Evolutionary conservation across 2,888 invertebrate genomes (phyloP), one percentile per base, ranked within the genome.

Genomic region (Hydrotaea cyrtoneurina): DNA sequence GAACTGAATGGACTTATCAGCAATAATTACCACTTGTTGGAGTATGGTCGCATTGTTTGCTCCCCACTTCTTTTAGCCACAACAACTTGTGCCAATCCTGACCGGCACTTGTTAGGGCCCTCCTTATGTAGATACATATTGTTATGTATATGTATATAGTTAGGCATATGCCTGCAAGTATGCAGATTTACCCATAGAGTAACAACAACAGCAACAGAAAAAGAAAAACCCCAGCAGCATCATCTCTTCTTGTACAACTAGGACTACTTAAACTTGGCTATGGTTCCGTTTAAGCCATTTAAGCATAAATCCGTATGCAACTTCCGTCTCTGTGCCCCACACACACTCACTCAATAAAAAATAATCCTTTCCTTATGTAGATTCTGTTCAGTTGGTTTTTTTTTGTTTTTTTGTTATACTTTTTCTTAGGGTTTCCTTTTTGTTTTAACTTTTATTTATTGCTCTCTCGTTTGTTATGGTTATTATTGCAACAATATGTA

Each of bases 371-470:
- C 62, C 7, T 26, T 23, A 21, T 46, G 43, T 13, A 31, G 26
- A 62, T 36, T 15, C n/a, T 26, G 26, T 39, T 39, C 26, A 4
- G 43, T 2, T 1, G 62, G 15, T 26, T 62, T 72, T 78, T 78
- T n/a, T 71, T 19, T 15, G 3, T 15, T 31, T 57, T 64, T 57
- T 53, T 69, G 66, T 46, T 71, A 11, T 76, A 57, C 50, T 74
- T 82, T 23, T 55, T 21, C 36, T 11, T 46, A 76, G 13, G 36
- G 50, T 53, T 36, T n/a, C 53, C n/a, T 72, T 31, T 73, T 69
- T 66, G 59, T 75, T 84, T 75, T 59, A 78, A 78, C 62, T 81
- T 75, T 74, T 76, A 81, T 81, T 84, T 81, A 84, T 81, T 55
- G 26, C 66, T 76, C 78, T 78, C 59, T 57, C 53, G 84, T 59